Conservation (phyloP, 2,797 vertebrate genomes). For the Acrossocheilus wenchowensis region DNA sequence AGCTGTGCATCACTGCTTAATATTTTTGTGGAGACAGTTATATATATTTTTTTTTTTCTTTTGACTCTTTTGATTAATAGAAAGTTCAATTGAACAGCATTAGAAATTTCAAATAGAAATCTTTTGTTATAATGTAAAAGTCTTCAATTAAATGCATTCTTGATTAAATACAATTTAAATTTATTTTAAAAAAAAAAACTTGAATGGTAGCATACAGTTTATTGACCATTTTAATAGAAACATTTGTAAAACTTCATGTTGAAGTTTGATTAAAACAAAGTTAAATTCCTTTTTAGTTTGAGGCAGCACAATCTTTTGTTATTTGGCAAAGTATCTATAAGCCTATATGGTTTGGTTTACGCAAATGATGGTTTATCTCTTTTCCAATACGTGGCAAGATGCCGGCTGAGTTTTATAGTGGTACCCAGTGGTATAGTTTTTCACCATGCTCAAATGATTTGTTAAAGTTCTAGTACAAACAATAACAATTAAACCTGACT, state of each 20-base stretch:
- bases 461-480: not conserved
- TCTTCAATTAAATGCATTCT: not conserved
- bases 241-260: not conserved
- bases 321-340: not conserved
- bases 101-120: not conserved
- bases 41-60: not conserved
- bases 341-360: not conserved
- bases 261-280: not conserved
- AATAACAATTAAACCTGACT: not conserved
- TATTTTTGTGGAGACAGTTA: not conserved
- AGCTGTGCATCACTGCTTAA: not conserved
- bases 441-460: not conserved
- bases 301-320: not conserved
- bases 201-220: not conserved
- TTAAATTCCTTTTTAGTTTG: not conserved
- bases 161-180: not conserved
- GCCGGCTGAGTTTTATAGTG: not conserved
- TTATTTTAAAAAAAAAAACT: not conserved
- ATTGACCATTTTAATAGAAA: not conserved
- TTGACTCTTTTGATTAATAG: not conserved
- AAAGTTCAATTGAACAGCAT: not conserved
- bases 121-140: not conserved
- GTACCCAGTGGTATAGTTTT: not conserved
- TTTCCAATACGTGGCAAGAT: not conserved
- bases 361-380: constrained; percentile 8